phyloP scores from a whole-genome alignment of 2,888 invertebrate genomes.

The Drosophila borealis region DNA sequence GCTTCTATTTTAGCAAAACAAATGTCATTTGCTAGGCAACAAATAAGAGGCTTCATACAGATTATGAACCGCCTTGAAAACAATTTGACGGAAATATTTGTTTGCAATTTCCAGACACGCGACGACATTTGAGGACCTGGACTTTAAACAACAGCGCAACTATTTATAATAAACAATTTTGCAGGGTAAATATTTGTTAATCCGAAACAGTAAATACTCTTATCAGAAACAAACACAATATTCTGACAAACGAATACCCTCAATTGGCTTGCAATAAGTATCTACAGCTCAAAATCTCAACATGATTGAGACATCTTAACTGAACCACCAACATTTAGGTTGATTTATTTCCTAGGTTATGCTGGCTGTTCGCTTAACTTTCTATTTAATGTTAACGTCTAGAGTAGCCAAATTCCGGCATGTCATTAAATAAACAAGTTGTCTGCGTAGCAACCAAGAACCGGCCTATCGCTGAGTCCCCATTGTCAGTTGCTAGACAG shows the following conservation, averaged over 20 bases:
- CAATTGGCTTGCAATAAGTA: slow-evolving; percentile 14
- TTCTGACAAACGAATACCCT: background rate
- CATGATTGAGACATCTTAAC: background rate
- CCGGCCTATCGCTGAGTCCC: slow-evolving; percentile 5
- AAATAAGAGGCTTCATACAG: background rate
- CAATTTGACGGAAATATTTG: background rate
- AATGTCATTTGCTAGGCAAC: background rate
- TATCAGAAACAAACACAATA: slow-evolving; percentile 26
- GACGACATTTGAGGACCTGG: slow-evolving; percentile 25
- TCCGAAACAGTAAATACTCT: slow-evolving; percentile 15
- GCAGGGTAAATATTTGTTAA: slow-evolving; percentile 24
- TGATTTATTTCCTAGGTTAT: slow-evolving; percentile 10
- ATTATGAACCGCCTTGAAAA: slow-evolving; percentile 15
- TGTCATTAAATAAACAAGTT: slow-evolving; percentile 21
- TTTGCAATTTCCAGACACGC: slow-evolving; percentile 11
- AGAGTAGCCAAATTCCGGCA: slow-evolving; percentile 30
- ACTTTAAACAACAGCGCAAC: slow-evolving; percentile 52
- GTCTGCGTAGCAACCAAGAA: slow-evolving; percentile 41
- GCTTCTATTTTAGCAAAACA: background rate
- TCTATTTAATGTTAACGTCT: slow-evolving; percentile 13
- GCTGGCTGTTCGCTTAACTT: slow-evolving; percentile 1
- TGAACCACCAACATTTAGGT: background rate
- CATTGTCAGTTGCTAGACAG: slow-evolving; percentile 18
- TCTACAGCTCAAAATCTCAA: slow-evolving; percentile 3
- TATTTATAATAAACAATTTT: slow-evolving; percentile 13